Conservation (phyloP, 2,113 vertebrate species). For the Nothocercus julius region DNA sequence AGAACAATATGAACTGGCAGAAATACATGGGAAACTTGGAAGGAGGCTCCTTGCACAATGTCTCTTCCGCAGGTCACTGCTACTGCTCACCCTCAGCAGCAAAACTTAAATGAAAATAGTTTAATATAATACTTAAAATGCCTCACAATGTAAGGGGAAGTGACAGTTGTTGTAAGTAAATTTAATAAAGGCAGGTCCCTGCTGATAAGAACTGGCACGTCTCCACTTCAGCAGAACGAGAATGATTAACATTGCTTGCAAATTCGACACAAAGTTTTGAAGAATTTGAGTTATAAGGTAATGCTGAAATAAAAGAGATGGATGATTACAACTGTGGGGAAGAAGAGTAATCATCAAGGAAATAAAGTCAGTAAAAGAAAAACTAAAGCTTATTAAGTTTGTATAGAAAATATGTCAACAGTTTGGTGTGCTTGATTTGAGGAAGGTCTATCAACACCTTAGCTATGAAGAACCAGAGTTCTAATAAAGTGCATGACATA, state of each 20-base stretch:
- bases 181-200: slow-evolving; percentile 38
- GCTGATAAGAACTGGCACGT: slow-evolving; percentile 56
- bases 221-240: slow-evolving; percentile 24
- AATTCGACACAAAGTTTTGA: neutral
- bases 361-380: neutral
- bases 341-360: neutral
- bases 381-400: neutral
- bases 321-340: neutral
- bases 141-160: slow-evolving; percentile 27
- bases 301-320: neutral
- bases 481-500: neutral
- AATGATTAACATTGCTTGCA: neutral
- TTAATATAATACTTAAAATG: slow-evolving; percentile 33
- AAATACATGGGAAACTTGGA: slow-evolving; percentile 57
- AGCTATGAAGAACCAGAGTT: neutral
- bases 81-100: slow-evolving; percentile 41
- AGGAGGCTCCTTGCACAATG: slow-evolving; percentile 8
- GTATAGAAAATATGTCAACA: neutral
- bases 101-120: slow-evolving; percentile 15
- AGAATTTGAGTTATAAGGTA: slow-evolving; percentile 1
- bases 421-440: neutral
- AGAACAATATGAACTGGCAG: slow-evolving; percentile 52
- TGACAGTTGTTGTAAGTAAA: slow-evolving; percentile 57
- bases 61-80: slow-evolving; percentile 34
- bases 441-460: neutral